Evolutionary conservation across 2,888 invertebrate species (phyloP), one percentile per base, ranked within the genome.

Genomic region (Apoda limacodes): DNA sequence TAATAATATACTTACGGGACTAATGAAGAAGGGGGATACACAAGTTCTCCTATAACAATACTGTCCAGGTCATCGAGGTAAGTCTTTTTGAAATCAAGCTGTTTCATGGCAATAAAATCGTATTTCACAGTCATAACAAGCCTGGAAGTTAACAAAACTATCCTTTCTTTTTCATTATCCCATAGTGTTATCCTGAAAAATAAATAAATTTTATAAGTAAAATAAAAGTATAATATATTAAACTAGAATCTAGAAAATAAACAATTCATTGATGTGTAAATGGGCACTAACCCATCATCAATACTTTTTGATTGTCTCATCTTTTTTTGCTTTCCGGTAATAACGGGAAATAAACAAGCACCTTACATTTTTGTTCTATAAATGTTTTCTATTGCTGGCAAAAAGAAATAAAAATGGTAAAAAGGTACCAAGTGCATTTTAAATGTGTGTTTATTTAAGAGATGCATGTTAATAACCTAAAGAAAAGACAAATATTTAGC

Each of bases 91-190:
- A 85, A 87, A 39, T 90, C 89, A 33, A 90, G 64, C 42, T 89
- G 83, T 49, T 87, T 88, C 61, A 90, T 78, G 0, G 90, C 90
- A 48, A 94, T 93, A 61, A 94, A 93, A 68, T 94, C 93, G 63
- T 91, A 94, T 58, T 92, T 92, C 34, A 91, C 84, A 5, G 88
- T 83, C 51, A 92, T 83, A 14, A 94, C 70, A 21, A 87, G 82
- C 46, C 87, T 83, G n/a, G 88, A 85, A 2, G 90, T 89, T 13
- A 94, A 69, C 9, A 93, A 60, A 2, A 93, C 78, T 21, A 94
- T 82, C 28, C 92, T 83, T 64, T 94, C 94, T 50, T 89, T 88
- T 57, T 94, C 93, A 52, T 89, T 87, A 55, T 93, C 92, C 93
- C 93, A 94, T 39, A 92, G 82, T 48, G 90, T 92, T 50, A 94